Evolutionary conservation across 2,113 vertebrate genomes (phyloP).

Genomic region (Plecturocebus donacophilus): DNA sequence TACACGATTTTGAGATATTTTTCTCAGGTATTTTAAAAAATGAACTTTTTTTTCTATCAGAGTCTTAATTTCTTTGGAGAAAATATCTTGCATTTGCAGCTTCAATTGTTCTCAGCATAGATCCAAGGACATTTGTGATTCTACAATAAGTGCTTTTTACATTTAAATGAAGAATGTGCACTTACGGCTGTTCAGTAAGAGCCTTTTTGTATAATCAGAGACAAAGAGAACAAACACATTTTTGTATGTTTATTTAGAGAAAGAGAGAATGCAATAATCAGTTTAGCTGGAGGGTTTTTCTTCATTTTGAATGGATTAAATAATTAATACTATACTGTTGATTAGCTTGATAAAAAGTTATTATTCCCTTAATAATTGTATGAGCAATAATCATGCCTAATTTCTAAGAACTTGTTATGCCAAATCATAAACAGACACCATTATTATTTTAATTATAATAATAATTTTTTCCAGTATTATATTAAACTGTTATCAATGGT

Average conservation of each 20-base stretch:
- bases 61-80: not conserved
- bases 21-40: not conserved
- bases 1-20: not conserved
- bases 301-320: not conserved
- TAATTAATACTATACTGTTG: not conserved
- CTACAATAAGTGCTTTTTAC: not conserved
- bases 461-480: not conserved
- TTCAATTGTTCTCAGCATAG: not conserved
- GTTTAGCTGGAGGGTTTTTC: not conserved
- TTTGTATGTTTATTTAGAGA: too few relatives aligned
- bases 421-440: conserved; percentile 15
- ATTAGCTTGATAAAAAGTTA: conserved; percentile 21
- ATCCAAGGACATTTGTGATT: not conserved
- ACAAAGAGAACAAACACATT: not conserved
- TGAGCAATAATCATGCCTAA: not conserved
- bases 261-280: not conserved
- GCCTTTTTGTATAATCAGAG: not conserved
- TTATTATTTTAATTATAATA: not conserved
- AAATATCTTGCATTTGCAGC: not conserved
- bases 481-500: not conserved
- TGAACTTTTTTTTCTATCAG: not conserved
- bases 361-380: not conserved
- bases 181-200: not conserved
- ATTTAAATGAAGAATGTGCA: not conserved
- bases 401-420: not conserved